Evolutionary conservation across 2,888 invertebrate species (phyloP), one percentile per base, ranked within the genome.

Genomic region (Cylloceria caligata): DNA sequence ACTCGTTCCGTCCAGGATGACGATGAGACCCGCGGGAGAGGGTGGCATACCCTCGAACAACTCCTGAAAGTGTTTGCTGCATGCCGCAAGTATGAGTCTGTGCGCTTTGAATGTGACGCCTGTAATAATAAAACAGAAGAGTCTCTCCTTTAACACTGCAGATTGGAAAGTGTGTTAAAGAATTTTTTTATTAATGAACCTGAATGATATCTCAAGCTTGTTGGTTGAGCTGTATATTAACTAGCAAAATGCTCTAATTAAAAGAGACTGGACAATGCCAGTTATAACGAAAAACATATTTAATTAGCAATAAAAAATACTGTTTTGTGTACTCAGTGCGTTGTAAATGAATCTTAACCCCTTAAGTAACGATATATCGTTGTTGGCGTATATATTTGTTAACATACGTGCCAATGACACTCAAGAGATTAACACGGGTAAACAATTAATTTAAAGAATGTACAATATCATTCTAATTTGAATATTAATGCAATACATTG

Each of bases 41-140:
- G 96, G 94, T 79, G 97, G 97, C 87, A 97, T 97, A 86, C 96
- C 96, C 94, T 97, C 97, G 93, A 98, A 98, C 88, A 98, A 93
- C 94, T 97, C 97, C 91, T 97, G 97, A 93, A 98, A 96, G 93
- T 98, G 97, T 93, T 97, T 98, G 94, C 97, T 97, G 94, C 97
- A 97, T 91, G 98, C 98, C 88, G 98, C 98, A 93, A 98, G 94
- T 91, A 98, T 98, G 92, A 98, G 95, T 93, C 97, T 97, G 94
- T 98, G 98, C 88, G 97, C 98, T 94, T 96, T 96, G 94, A 97
- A 98, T 91, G 97, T 97, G 92, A 97, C 96, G 93, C 97, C 97
- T 97, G 94, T 0, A 76, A 78, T 36, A 74, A 49, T 13, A 7
- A 83, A 84, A 69, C 65, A 81, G 42, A 52, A 69, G 67, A 73